A percentile compares a stretch with the other conserved stretches of the same genome.
Conservation (phyloP, 2,888 invertebrate species). For the Taenaris catops region DNA sequence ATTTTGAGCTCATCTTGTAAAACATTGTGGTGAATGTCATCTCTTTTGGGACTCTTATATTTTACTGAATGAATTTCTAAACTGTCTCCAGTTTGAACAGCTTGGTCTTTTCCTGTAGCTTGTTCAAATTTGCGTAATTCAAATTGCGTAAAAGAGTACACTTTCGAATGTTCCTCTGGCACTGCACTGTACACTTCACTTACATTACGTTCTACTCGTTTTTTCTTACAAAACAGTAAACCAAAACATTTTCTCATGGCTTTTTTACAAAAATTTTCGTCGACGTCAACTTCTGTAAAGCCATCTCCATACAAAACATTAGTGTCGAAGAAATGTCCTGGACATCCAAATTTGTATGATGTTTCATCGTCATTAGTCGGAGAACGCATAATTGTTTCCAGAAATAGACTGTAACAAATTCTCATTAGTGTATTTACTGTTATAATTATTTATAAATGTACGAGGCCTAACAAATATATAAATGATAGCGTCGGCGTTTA, state of each 20-base stretch:
- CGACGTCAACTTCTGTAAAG: conserved; percentile 6
- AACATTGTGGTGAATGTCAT: neutral
- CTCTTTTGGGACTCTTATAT: conserved; percentile 10
- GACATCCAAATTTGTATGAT: conserved; percentile 31
- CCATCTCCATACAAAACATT: conserved; percentile 24
- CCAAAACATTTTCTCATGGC: conserved; percentile 19
- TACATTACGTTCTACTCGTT: conserved; percentile 14
- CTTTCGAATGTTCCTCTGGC: conserved; percentile 19
- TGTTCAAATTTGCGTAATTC: conserved; percentile 42
- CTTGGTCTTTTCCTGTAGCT: conserved; percentile 29
- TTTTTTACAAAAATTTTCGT: conserved; percentile 14
- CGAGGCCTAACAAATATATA: too few species aligned
- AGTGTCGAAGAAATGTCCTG: conserved; percentile 30
- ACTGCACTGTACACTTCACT: conserved; percentile 1
- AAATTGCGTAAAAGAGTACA: conserved; percentile 45
- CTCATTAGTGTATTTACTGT: too few species aligned
- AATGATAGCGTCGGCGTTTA: too few species aligned
- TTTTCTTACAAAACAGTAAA: conserved; percentile 28
- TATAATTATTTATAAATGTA: too few species aligned
- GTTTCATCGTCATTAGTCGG: conserved; percentile 41
- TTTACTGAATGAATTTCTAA: conserved; percentile 34
- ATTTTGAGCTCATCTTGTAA: conserved; percentile 1
- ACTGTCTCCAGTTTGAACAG: conserved; percentile 55
- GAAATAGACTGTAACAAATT: conserved; percentile 42
- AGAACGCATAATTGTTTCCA: conserved; percentile 58